Base-by-base conservation (phyloP, 2,888 invertebrate genomes). In the Chironomus riparius region DNA sequence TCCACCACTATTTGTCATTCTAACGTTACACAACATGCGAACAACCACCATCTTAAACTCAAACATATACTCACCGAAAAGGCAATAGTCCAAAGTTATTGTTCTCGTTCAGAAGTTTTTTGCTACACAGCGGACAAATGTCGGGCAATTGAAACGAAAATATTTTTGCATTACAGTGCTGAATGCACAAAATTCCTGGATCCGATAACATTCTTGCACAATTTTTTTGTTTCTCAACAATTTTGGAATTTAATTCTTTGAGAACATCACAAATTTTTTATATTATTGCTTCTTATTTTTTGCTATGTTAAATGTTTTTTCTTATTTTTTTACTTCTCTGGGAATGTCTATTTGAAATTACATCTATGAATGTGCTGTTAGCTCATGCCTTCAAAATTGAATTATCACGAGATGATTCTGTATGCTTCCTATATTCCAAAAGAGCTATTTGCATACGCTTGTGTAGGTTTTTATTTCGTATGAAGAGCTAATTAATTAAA, bases 171-270 rank as follows among this genome's bases (percentile, higher is more conserved):
- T 88, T 89, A 83, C 95, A 95, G 85, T 96, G 96, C 86, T 94
- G 92, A 85, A 94, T 94, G 86, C 95, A 95, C 83, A 94, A 88
- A 82, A 95, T 92, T 81, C 92, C 91, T 80, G 92, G 91, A 87
- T 92, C 92, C 87, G 82, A 82, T 80, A 82, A 82, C 56, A 71
- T 77, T 21, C 22, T n/a, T 65, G 24, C 56, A n/a, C 4, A 56
- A 56, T 7, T 1, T n/a, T n/a, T 56, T 56, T n/a, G 4, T 3
- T 56, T 15, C 56, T 56, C 56, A 18, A 56, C 18, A 38, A 38
- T 18, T n/a, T 56, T 56, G 18, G 4, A 56, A 18, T 56, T 56
- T 3, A 7, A 56, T 56, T 15, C 18, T 18, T 38, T n/a, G 18
- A 56, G 15, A 50, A 4, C 13, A 50, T 13, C 50, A 50, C 15